Base-by-base conservation (phyloP, 2,797 vertebrate genomes). In the Lophotriccus pileatus region DNA sequence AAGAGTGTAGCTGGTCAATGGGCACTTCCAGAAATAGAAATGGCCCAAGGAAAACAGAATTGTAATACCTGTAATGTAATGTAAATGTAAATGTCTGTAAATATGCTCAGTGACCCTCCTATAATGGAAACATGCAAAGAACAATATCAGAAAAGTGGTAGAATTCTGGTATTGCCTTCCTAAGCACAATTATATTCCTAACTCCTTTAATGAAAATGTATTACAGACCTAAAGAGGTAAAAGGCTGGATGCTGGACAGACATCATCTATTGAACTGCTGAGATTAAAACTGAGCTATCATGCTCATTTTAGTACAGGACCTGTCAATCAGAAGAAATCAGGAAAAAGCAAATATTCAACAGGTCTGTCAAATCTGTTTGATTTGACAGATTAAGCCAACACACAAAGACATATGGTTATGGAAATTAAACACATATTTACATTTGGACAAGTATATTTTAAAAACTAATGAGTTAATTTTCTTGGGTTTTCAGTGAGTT, bases 11-110 rank as follows among this genome's bases (percentile, higher is more conserved):
- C 78, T 79, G 74, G 53, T 88, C 64, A 73, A 76, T 6, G 34
- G 59, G 32, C 12, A n/a, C 95, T 96, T 92, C 86, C 82, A 91
- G 91, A 97, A 96, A 93, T 87, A 97, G 52, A 59, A 91, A 59
- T 41, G 56, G 44, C 67, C 27, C 88, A 88, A 86, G 70, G 67
- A 94, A 84, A 91, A 89, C 52, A 30, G 84, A 75, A 93, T 76
- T 41, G 1, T 36, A 68, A 85, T 84, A 70, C 53, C 47, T 62
- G 7, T 47, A 78, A 49, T 43, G 9, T 36, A 63, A 46, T 37
- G 34, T 21, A 78, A 90, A 70, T 19, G 7, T 25, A 50, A 75
- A 70, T 30, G 9, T 30, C 43, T 84, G 12, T 49, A 53, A 75
- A 20, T 47, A 55, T 39, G 27, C 24, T 82, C 30, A 14, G 24